Percentiles rank a stretch among this genome's conserved stretches.
These are phyloP conservation scores for Mormyrus iriodes DNA, from an alignment of 2,113 vertebrate genomes.

Conservation along the genomic window DNA sequence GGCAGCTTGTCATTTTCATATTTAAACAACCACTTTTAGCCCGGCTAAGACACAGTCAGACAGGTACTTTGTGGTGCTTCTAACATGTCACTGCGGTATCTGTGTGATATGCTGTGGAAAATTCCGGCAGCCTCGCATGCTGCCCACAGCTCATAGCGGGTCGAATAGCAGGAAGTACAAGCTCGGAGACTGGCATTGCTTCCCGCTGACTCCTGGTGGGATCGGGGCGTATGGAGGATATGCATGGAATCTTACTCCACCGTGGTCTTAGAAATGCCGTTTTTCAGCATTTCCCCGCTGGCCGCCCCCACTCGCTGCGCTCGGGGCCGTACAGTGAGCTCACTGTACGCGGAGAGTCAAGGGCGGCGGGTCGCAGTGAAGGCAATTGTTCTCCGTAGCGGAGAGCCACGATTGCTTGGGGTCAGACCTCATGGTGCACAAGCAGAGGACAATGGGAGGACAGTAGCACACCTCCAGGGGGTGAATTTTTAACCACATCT, in stretches of 20 bases:
- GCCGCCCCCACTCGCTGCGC: neutral
- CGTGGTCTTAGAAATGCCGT: neutral
- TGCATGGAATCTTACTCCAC: neutral
- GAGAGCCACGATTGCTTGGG: neutral
- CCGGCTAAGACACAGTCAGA: neutral
- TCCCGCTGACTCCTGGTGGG: neutral
- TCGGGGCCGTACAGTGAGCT: neutral
- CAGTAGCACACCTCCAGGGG: conserved; percentile 1
- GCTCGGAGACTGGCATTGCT: neutral
- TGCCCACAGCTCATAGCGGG: neutral
- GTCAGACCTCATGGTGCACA: neutral
- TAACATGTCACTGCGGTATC: neutral
- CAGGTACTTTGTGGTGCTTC: neutral
- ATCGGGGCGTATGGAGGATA: neutral
- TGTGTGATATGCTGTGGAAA: neutral
- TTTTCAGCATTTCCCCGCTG: neutral
- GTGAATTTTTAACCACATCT: neutral
- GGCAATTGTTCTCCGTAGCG: neutral
- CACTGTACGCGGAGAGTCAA: neutral
- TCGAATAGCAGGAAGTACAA: neutral
- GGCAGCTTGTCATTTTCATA: neutral
- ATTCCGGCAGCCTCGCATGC: neutral
- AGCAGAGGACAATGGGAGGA: neutral
- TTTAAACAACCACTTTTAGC: neutral
- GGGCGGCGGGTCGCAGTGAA: neutral